Evolutionary conservation across 2,888 invertebrate species (phyloP).

Genomic region (Lochmaea capreae): DNA sequence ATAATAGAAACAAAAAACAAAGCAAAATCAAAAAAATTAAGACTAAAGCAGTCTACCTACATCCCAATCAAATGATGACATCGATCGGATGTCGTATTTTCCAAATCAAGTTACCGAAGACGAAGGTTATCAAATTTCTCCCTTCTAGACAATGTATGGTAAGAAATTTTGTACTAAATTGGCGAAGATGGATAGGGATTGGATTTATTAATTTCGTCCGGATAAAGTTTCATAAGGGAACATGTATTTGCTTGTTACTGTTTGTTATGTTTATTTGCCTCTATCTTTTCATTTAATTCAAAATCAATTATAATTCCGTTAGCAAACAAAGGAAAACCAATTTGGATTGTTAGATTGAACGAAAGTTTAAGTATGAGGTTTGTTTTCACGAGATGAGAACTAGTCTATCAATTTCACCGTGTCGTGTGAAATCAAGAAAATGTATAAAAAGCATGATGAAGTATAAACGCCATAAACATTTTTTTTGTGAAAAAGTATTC

Average conservation of each 20-base stretch:
- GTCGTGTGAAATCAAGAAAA: no score
- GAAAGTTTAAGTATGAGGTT: no score
- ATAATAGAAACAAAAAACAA: constrained; percentile 1
- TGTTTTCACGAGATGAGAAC: no score
- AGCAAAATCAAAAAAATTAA: constrained; percentile 38
- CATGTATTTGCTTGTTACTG: constrained; percentile 11
- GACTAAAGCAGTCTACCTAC: constrained; percentile 29
- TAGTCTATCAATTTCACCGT: no score
- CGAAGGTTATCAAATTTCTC: constrained; percentile 38
- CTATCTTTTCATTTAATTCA: constrained; percentile 1
- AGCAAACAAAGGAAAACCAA: no score
- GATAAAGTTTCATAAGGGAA: constrained; percentile 22
- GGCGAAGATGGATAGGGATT: constrained; percentile 37
- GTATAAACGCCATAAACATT: no score
- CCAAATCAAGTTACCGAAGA: constrained; percentile 40
- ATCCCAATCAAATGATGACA: constrained; percentile 42
- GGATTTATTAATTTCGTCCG: constrained; percentile 31
- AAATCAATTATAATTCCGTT: background rate
- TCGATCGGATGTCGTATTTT: constrained; percentile 36
- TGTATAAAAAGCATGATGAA: no score
- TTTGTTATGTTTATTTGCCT: background rate
- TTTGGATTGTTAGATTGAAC: no score
- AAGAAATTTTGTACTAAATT: constrained; percentile 35
- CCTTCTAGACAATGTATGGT: constrained; percentile 13
- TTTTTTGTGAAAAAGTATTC: no score